Base-by-base conservation (phyloP, 2,113 vertebrate species). In the Paralichthys olivaceus region DNA sequence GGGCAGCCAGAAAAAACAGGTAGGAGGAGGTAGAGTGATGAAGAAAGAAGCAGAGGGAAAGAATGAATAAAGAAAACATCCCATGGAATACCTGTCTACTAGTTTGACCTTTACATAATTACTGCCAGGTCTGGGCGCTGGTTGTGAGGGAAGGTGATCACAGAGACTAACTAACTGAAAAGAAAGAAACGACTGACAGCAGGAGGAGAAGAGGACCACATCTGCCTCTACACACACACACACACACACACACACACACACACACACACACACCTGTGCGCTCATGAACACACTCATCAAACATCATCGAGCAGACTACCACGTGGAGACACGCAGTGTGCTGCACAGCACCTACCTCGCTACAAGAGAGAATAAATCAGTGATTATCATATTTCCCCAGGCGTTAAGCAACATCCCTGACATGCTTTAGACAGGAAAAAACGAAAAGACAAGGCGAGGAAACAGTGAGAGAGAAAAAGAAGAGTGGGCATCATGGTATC, bases 71-170 rank as follows among this genome's bases (percentile, higher is more conserved):
- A 61, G 45, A 49, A 53, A 74, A 65, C 45, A 54, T 54, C 25
- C 17, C 0, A 0, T 29, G 25, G 28, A 81, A 67, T 14, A 49
- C 54, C 79, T 73, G 78, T 61, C 80, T 17, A 51, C 72, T 49
- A 32, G 59, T 80, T 79, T 83, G 79, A 91, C 89, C 84, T 86
- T 73, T 32, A 65, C 64, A 75, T 80, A 87, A 80, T 75, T 81
- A 86, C 69, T 58, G 75, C 74, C 66, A 60, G 77, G 71, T 81
- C 67, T 49, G 22, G 11, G 53, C 8, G 25, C 40, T n/a, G n/a
- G 11, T 58, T 64, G 57, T 40, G 45, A 55, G 32, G 61, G 75
- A 72, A 55, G 76, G 70, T 65, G 72, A 87, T 80, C 71, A 77
- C 68, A 75, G 72, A 56, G 66, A 71, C 72, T 19, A 72, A 69